Base-by-base conservation (phyloP, 2,888 invertebrate species). In the Eilema sororculum region DNA sequence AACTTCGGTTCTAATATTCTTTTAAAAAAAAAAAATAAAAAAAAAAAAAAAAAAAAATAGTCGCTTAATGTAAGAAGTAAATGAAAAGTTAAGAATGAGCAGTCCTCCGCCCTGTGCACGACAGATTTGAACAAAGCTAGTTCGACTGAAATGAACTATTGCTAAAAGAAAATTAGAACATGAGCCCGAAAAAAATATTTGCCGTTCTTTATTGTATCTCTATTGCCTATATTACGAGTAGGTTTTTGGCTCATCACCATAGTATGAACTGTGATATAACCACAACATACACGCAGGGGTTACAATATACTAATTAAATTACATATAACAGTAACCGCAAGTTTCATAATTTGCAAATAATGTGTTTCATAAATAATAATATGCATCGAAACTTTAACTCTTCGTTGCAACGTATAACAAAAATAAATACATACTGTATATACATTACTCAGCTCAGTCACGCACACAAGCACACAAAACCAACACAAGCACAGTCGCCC, bases 401-500 rank as follows among this genome's bases (percentile, higher is more conserved):
- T 20, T 73, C 64, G 73, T 76, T 52, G n/a, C 70, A 73, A 69
- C 68, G 37, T 73, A 76, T 72, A 73, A 72, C 69, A 62, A 64
- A 71, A 79, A 78, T 78, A 74, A 76, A 79, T 77, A 83, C 86
- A 86, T 68, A 72, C 84, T 82, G 83, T 88, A 86, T 77, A 74
- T 78, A 75, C 73, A 76, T 78, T 75, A 81, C 80, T 82, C 81
- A 81, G 83, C 74, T 78, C 73, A 76, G 73, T 78, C 78, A 80
- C 81, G 72, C 85, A 78, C 75, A 78, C 85, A 3, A 72, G 4
- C 30, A 20, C 68, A 74, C 76, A 76, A 73, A 79, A 84, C 2
- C 64, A 84, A 86, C 85, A 86, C 86, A 83, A 16, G 22, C 73
- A 56, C 84, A 76, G 41, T 84, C 86, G 83, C 86, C 86, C 78